Evolutionary conservation across 2,888 invertebrate species (phyloP).

Genomic region (Drosophila mimetica): DNA sequence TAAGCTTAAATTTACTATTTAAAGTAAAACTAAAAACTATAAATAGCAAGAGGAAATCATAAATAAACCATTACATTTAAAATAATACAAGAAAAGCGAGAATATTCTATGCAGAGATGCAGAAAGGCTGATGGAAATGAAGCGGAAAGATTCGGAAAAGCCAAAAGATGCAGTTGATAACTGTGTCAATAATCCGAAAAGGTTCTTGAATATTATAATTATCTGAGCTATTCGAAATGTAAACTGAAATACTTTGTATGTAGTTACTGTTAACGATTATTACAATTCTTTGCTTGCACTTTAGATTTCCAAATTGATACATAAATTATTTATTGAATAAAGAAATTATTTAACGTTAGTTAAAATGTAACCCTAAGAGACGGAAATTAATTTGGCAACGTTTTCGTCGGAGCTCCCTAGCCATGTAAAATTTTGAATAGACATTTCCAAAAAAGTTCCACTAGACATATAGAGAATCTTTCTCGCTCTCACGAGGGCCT

Average conservation of each 20-base stretch:
- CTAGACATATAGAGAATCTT: conserved; percentile 8
- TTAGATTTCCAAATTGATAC: conserved; percentile 21
- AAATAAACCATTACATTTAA: conserved; percentile 25
- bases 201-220: conserved; percentile 1
- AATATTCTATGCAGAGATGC: neutral
- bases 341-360: conserved; percentile 30
- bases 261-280: conserved; percentile 16
- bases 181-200: neutral
- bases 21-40: conserved; percentile 40
- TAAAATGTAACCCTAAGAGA: conserved; percentile 19
- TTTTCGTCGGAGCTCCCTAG: neutral
- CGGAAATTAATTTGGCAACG: conserved; percentile 3
- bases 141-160: neutral
- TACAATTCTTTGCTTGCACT: conserved; percentile 20
- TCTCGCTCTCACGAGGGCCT: conserved; percentile 24
- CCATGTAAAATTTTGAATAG: conserved; percentile 10
- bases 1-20: conserved; percentile 45
- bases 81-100: neutral
- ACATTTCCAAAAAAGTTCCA: conserved; percentile 18
- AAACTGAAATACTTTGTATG: conserved; percentile 4
- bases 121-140: neutral
- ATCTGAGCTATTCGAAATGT: conserved; percentile 5
- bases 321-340: conserved; percentile 33
- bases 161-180: neutral
- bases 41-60: conserved; percentile 21